Conservation (phyloP, 2,888 invertebrate genomes). For the Nephrotoma guestfalica region DNA sequence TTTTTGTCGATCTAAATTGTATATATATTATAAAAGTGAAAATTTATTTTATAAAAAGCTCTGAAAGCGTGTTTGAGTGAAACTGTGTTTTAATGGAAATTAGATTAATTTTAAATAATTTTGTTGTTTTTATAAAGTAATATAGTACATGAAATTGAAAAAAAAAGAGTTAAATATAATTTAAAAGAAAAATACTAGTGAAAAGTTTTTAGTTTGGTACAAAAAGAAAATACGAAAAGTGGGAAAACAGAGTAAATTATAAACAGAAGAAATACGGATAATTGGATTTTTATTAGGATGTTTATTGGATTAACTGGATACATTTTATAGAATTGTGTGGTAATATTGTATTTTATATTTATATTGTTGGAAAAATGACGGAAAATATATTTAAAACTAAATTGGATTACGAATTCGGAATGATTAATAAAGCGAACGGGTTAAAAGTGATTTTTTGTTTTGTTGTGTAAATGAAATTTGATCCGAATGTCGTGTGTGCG, state of each 20-base stretch:
- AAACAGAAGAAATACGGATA: background rate
- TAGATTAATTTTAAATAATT: background rate
- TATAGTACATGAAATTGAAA: background rate
- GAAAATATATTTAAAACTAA: background rate
- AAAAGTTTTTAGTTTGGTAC: background rate
- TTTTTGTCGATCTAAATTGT: background rate
- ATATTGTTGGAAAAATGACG: background rate
- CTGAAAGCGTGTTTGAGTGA: background rate
- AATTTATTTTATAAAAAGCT: background rate
- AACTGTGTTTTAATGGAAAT: background rate
- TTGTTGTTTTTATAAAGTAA: background rate
- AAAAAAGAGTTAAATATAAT: background rate
- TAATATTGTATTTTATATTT: background rate
- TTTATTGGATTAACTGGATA: background rate
- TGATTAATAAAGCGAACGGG: background rate
- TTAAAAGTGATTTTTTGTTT: background rate
- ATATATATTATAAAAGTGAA: background rate
- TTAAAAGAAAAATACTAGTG: background rate
- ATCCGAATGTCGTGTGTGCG: background rate
- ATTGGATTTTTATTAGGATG: background rate
- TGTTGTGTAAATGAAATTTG: background rate
- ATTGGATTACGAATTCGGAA: background rate
- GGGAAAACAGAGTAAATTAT: background rate
- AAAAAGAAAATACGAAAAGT: background rate
- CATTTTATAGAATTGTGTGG: background rate